These are phyloP conservation scores for Medauroidea extradentata DNA, from an alignment of 1,140 invertebrate genomes.

Conservation along the genomic window DNA sequence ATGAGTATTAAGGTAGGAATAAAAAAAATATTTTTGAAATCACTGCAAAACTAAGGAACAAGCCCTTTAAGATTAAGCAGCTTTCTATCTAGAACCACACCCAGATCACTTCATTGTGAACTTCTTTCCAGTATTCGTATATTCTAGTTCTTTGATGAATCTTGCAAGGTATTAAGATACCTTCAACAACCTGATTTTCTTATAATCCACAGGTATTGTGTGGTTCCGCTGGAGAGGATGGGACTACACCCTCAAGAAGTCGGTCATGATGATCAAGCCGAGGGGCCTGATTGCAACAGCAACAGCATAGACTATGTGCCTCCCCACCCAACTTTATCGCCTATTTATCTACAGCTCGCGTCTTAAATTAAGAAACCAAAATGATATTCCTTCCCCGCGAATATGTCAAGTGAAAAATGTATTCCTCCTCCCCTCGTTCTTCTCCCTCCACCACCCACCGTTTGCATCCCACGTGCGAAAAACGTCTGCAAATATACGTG, in stretches of 20 bases:
- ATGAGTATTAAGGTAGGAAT: too few species aligned
- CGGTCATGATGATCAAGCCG: slow-evolving; percentile 87
- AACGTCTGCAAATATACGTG: slow-evolving; percentile 10
- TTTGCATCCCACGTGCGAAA: slow-evolving; percentile 2
- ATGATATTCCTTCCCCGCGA: slow-evolving; percentile 4
- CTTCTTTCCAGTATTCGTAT: too few species aligned
- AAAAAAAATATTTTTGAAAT: too few species aligned
- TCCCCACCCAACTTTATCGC: slow-evolving; percentile 1
- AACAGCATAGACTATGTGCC: slow-evolving; percentile 28
- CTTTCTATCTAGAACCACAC: too few species aligned
- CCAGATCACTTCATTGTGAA: too few species aligned
- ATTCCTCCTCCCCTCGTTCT: too few species aligned
- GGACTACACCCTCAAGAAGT: slow-evolving; percentile 87
- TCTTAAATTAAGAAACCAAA: slow-evolving; percentile 15
- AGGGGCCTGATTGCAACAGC: slow-evolving; percentile 56
- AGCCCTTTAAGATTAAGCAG: too few species aligned
- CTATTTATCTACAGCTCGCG: too few species aligned
- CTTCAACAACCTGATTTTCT: too few species aligned
- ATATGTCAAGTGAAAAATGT: not conserved
- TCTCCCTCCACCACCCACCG: slow-evolving; percentile 2
- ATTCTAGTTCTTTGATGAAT: too few species aligned
- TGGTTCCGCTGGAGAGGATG: slow-evolving; percentile 93
- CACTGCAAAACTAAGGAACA: too few species aligned
- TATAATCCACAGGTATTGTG: slow-evolving; percentile 63
- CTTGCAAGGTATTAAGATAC: too few species aligned